These are phyloP conservation scores for Atethmia centrago DNA, from an alignment of 2,888 invertebrate species.

Conservation along the genomic window DNA sequence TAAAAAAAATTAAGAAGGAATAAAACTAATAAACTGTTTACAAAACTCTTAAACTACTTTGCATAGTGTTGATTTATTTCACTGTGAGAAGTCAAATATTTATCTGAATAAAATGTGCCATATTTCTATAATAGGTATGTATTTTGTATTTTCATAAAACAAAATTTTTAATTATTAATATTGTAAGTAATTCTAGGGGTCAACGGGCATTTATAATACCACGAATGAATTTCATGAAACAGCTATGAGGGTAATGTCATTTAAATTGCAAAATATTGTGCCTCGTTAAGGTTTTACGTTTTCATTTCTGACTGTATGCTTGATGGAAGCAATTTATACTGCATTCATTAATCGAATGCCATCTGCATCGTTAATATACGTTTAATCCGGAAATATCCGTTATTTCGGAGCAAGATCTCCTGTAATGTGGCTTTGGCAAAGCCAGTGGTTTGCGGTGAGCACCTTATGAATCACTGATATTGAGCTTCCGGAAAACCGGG, in stretches of 20 bases:
- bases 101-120: neutral
- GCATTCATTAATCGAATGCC: neutral
- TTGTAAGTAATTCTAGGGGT: slow-evolving; percentile 59
- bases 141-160: slow-evolving; percentile 60
- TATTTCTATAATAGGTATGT: slow-evolving; percentile 2
- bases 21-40: neutral
- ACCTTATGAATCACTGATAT: slow-evolving; percentile 19
- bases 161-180: slow-evolving; percentile 34
- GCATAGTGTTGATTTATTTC: neutral
- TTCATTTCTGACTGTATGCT: slow-evolving; percentile 10
- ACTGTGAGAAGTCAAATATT: slow-evolving; percentile 3
- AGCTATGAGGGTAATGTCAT: neutral
- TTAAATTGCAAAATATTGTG: slow-evolving; percentile 30
- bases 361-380: slow-evolving; percentile 6
- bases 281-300: slow-evolving; percentile 24
- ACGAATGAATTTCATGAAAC: neutral
- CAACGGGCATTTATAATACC: slow-evolving; percentile 20
- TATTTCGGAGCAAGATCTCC: neutral
- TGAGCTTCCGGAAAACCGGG: neutral
- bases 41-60: neutral
- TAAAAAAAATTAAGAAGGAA: neutral
- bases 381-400: slow-evolving; percentile 4
- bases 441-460: slow-evolving; percentile 23
- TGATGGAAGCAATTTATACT: slow-evolving; percentile 16
- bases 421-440: neutral